These are phyloP conservation scores for Drosophila hydei DNA, from an alignment of 1,140 invertebrate genomes.

Conservation along the genomic window DNA sequence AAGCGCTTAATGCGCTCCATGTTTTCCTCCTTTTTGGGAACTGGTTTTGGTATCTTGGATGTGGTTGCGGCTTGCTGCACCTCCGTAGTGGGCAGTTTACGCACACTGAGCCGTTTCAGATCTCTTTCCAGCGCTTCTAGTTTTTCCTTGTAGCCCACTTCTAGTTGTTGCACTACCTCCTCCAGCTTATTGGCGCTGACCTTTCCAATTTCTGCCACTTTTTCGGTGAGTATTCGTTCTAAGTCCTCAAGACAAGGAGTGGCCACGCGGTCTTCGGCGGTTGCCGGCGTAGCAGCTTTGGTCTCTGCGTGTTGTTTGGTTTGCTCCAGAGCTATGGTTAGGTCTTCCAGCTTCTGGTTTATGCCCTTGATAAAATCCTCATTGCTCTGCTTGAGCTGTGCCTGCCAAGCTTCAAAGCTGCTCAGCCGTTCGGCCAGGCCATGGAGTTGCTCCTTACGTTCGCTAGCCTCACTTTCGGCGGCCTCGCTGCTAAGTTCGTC, in stretches of 20 bases:
- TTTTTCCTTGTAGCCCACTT: conserved; percentile 72
- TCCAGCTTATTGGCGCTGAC: conserved; percentile 66
- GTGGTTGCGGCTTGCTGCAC: background rate
- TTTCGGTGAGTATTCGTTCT: conserved; percentile 69
- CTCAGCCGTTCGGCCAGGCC: conserved; percentile 61
- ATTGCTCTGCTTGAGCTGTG: conserved; percentile 60
- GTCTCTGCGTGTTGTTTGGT: conserved; percentile 33
- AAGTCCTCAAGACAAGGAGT: conserved; percentile 67
- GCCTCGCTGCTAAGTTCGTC: conserved; percentile 54
- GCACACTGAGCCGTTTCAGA: conserved; percentile 40
- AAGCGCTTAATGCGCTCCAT: conserved; percentile 58
- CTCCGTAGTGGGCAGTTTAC: background rate
- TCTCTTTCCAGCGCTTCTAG: conserved; percentile 66
- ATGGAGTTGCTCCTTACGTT: conserved; percentile 61
- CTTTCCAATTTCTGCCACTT: conserved; percentile 73
- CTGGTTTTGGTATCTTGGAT: conserved; percentile 65
- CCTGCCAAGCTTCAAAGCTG: conserved; percentile 68
- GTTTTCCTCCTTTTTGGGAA: conserved; percentile 39
- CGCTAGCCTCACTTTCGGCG: conserved; percentile 35
- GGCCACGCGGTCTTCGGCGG: conserved; percentile 30
- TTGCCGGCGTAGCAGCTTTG: background rate
- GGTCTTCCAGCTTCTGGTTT: conserved; percentile 61
- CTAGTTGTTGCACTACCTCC: conserved; percentile 67
- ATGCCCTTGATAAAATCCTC: conserved; percentile 69
- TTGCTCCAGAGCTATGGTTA: conserved; percentile 56